Conservation (phyloP, 53 echinoderm and acorn worm genomes). For the Temnopleurus reevesii region DNA sequence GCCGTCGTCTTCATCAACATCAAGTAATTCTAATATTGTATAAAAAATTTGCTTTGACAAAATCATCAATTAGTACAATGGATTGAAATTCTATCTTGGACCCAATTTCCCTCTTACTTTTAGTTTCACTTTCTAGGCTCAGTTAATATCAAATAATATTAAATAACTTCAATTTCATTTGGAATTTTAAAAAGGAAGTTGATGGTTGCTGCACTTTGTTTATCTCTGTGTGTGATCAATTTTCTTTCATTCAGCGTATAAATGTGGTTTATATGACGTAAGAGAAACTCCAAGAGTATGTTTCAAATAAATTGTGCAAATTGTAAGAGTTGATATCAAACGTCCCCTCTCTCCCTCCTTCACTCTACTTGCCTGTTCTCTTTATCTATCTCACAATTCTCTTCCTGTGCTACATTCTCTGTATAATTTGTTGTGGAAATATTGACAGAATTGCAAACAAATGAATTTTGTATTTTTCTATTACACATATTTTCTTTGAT, state of each 20-base stretch:
- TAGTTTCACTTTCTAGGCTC: neutral
- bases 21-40: too few relatives aligned
- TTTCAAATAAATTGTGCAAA: neutral
- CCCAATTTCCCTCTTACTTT: neutral
- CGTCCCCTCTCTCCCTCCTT: neutral
- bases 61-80: too few relatives aligned
- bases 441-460: too few relatives aligned
- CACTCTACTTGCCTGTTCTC: neutral
- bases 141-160: too few relatives aligned
- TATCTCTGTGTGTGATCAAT: neutral
- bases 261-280: neutral
- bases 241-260: neutral
- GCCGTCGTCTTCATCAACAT: too few relatives aligned
- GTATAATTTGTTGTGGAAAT: too few relatives aligned
- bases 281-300: constrained; percentile 5
- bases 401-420: too few relatives aligned
- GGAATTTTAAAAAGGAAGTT: neutral
- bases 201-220: neutral
- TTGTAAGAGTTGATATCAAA: neutral
- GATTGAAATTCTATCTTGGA: neutral
- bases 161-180: too few relatives aligned
- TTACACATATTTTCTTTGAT: too few relatives aligned
- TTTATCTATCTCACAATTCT: neutral
- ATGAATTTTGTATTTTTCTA: too few relatives aligned
- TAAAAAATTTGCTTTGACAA: too few relatives aligned